These are phyloP conservation scores for Pseudonaja textilis DNA, from an alignment of 2,113 vertebrate species.

Conservation along the genomic window DNA sequence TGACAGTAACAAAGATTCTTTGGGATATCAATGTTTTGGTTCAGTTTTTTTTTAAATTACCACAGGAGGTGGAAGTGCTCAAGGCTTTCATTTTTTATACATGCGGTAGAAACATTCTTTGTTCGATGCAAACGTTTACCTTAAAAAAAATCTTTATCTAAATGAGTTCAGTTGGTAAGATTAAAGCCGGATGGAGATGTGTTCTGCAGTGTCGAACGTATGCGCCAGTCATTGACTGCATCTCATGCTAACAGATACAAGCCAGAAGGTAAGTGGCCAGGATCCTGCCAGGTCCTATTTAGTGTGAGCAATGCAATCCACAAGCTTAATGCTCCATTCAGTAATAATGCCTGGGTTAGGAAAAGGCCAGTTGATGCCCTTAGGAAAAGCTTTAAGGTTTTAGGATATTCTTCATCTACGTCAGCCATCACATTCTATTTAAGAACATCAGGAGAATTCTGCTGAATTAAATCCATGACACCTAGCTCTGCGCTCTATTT, in stretches of 20 bases:
- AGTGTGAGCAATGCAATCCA: background rate
- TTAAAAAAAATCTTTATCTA: background rate
- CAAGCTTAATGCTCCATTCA: background rate
- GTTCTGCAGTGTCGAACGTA: background rate
- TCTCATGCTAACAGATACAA: background rate
- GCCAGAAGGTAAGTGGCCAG: constrained; percentile 17
- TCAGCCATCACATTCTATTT: background rate
- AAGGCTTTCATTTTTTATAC: background rate
- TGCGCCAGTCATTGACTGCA: background rate
- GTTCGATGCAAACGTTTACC: background rate
- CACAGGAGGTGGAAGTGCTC: background rate
- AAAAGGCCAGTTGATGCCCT: background rate
- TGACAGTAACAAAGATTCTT: background rate
- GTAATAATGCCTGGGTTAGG: background rate
- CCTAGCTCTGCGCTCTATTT: too few relatives aligned
- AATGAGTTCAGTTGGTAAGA: background rate
- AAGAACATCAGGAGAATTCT: background rate
- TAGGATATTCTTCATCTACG: too few relatives aligned
- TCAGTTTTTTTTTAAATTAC: background rate
- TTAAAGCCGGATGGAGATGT: background rate
- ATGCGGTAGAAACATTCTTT: too few relatives aligned
- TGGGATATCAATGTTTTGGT: background rate
- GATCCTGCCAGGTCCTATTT: background rate
- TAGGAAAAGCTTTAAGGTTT: background rate
- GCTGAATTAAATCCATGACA: background rate